phyloP scores from a whole-genome alignment of 2,797 vertebrate species.

The Semaprochilodus insignis region DNA sequence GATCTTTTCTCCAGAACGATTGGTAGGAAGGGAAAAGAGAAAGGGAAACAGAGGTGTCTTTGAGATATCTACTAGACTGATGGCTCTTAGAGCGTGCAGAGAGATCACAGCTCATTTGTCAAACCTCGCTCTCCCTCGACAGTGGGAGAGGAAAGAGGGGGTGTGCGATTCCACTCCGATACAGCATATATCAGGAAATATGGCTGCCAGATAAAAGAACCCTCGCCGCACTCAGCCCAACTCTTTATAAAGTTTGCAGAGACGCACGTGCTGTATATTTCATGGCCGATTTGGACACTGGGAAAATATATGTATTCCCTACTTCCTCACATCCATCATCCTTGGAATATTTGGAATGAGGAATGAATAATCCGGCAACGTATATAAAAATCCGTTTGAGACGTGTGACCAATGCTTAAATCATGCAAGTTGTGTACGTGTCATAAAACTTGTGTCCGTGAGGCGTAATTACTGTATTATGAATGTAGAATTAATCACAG shows the following conservation, averaged over 20 bases:
- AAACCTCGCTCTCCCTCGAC: conserved; percentile 42
- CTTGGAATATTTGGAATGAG: background rate
- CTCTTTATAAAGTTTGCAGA: conserved; percentile 34
- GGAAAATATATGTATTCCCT: conserved; percentile 21
- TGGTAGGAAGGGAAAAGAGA: conserved; percentile 38
- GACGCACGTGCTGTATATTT: conserved; percentile 23
- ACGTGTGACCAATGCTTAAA: conserved; percentile 15
- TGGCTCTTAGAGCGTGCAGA: conserved; percentile 37
- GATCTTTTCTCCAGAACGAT: conserved; percentile 44
- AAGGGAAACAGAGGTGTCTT: conserved; percentile 36
- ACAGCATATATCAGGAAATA: conserved; percentile 45
- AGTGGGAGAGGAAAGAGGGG: conserved; percentile 46
- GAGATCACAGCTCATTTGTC: conserved; percentile 61
- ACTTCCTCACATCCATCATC: conserved; percentile 1
- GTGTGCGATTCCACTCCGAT: conserved; percentile 45
- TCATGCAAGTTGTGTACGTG: conserved; percentile 19
- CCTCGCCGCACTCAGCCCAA: conserved; percentile 17
- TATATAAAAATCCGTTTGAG: background rate
- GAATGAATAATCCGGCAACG: background rate
- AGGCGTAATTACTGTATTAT: conserved; percentile 76
- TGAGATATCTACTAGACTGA: conserved; percentile 53
- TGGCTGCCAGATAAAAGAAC: conserved; percentile 42
- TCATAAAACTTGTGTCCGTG: conserved; percentile 62
- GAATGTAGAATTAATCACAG: conserved; percentile 78
- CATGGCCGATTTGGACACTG: conserved; percentile 19